Conservation (phyloP, 2,113 vertebrate species). For the Pantherophis guttatus region DNA sequence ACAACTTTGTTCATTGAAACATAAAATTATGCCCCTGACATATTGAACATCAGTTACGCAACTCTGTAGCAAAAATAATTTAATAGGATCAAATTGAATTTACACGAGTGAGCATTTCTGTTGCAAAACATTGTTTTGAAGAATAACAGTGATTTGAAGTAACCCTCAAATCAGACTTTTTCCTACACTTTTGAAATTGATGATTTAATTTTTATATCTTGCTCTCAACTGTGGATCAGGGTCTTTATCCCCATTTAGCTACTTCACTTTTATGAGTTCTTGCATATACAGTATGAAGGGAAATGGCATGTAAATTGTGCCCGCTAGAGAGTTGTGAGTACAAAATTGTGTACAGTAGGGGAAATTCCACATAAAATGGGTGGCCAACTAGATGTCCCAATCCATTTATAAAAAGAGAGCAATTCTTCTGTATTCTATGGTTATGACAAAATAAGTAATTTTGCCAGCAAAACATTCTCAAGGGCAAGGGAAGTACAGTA, state of each 20-base stretch:
- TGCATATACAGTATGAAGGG: neutral
- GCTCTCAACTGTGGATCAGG: neutral
- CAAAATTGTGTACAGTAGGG: neutral
- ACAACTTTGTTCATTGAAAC: neutral
- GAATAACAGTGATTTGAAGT: neutral
- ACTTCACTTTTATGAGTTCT: neutral
- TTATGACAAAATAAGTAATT: neutral
- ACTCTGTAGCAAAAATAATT: neutral
- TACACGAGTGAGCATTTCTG: neutral
- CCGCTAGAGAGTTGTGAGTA: neutral
- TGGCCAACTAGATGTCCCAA: neutral
- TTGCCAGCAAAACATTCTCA: slow-evolving; percentile 19
- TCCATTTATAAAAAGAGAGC: neutral
- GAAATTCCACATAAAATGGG: neutral
- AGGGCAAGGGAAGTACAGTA: neutral
- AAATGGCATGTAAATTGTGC: neutral
- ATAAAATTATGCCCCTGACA: neutral
- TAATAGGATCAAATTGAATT: neutral
- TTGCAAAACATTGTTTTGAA: neutral
- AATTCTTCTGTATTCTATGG: neutral
- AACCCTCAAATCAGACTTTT: neutral
- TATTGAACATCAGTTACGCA: neutral
- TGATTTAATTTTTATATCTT: neutral
- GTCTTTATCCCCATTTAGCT: neutral
- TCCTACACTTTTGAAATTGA: neutral